phyloP scores from a whole-genome alignment of 2,888 invertebrate genomes.

The Heterodera filipjevi region DNA sequence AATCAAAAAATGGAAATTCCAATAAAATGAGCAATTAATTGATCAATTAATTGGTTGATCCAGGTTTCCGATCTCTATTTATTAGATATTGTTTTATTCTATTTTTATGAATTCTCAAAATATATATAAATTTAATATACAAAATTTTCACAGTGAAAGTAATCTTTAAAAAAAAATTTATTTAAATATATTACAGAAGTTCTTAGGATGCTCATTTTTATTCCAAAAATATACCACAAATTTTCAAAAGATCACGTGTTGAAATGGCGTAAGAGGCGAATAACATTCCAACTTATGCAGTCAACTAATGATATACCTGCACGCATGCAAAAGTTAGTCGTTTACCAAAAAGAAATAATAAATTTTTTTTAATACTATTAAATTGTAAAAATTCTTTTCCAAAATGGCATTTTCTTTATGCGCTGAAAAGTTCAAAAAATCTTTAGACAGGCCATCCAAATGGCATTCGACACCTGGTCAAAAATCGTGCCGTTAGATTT shows the following conservation, averaged over 20 bases:
- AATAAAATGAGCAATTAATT: too few species aligned
- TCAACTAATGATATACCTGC: slow-evolving; percentile 15
- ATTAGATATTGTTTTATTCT: too few species aligned
- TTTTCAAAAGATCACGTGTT: slow-evolving; percentile 35
- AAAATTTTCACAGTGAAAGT: too few species aligned
- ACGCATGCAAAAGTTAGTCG: slow-evolving; percentile 22
- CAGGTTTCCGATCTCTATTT: too few species aligned
- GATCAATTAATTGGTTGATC: too few species aligned
- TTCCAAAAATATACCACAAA: too few species aligned
- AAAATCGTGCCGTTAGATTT: slow-evolving; percentile 53
- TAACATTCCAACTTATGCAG: slow-evolving; percentile 49
- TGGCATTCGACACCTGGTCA: slow-evolving; percentile 61
- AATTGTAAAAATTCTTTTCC: background rate
- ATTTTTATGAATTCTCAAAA: too few species aligned
- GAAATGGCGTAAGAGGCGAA: slow-evolving; percentile 58
- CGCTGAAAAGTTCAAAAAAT: background rate
- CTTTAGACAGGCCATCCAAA: slow-evolving; percentile 53
- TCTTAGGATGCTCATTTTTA: slow-evolving; percentile 31
- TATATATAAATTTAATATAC: too few species aligned
- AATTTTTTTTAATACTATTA: too few species aligned
- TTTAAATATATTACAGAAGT: slow-evolving; percentile 27
- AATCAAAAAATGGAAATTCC: too few species aligned
- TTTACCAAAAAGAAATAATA: background rate
- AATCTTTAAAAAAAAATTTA: too few species aligned
- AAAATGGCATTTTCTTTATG: too few species aligned